Percentiles rank a stretch among this genome's conserved stretches.
Conservation (phyloP, 2,797 vertebrate species). For the Syngnathus rostellatus region DNA sequence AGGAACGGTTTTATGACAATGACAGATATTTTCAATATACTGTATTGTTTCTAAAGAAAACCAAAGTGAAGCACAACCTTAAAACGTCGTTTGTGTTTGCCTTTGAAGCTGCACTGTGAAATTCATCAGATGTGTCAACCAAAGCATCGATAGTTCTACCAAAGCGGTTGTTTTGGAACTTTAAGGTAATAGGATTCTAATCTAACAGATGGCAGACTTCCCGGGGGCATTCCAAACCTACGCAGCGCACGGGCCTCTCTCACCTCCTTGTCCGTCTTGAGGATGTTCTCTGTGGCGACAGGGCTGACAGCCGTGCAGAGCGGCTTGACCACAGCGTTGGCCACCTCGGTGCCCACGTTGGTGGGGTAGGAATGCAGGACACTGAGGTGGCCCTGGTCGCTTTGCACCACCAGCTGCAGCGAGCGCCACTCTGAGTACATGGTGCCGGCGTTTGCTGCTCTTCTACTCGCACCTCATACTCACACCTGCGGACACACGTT, state of each 20-base stretch:
- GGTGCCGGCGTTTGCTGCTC: conserved; percentile 53
- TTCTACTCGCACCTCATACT: conserved; percentile 59
- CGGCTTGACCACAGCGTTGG: conserved; percentile 87
- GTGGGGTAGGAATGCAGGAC: conserved; percentile 90
- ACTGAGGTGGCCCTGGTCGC: conserved; percentile 90
- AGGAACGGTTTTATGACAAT: too few species aligned
- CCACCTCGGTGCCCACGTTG: conserved; percentile 86
- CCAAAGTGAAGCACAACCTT: too few species aligned
- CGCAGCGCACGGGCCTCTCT: conserved; percentile 33
- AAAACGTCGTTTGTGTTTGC: too few species aligned
- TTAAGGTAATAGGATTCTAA: too few species aligned
- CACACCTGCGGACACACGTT: conserved; percentile 51
- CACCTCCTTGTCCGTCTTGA: conserved; percentile 95
- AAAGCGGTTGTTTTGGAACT: neutral
- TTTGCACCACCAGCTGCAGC: conserved; percentile 89
- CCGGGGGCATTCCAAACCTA: neutral
- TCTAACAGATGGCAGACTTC: neutral
- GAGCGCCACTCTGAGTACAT: conserved; percentile 99
- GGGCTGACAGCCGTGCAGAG: conserved; percentile 81
- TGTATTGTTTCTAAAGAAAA: too few species aligned
- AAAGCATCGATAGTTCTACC: too few species aligned
- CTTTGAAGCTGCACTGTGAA: too few species aligned
- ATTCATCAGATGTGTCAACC: too few species aligned
- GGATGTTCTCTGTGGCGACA: conserved; percentile 80
- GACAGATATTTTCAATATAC: too few species aligned